These are phyloP conservation scores for Ophioderma brevispina DNA, from an alignment of 35 echinoderm and acorn worm species.

Conservation along the genomic window DNA sequence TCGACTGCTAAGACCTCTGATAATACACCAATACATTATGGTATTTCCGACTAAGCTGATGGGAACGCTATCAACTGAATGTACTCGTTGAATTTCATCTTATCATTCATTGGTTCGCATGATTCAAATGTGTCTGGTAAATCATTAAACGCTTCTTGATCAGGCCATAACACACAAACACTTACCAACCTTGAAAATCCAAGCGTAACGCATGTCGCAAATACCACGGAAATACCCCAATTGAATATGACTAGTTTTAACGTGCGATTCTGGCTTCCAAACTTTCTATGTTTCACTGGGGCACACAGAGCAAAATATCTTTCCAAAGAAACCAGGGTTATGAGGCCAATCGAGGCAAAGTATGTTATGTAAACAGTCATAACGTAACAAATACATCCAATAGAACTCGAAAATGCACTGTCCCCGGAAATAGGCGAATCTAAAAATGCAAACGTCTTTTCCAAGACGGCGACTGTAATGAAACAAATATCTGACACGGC, in stretches of 20 bases:
- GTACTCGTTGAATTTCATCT: not conserved
- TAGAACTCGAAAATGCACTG: not conserved
- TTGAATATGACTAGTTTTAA: not conserved
- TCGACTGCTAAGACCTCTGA: not conserved
- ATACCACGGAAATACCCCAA: not conserved
- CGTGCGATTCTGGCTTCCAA: not conserved
- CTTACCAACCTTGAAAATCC: not conserved
- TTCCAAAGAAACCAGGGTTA: not conserved
- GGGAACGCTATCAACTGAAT: not conserved
- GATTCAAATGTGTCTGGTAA: not conserved
- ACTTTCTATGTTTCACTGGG: not conserved
- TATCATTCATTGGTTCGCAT: not conserved
- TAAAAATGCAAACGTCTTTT: not conserved
- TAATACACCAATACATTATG: not conserved
- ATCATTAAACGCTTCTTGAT: not conserved
- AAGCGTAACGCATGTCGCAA: not conserved
- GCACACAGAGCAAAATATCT: not conserved
- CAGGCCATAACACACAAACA: not conserved
- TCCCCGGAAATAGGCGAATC: not conserved
- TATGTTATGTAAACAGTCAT: not conserved
- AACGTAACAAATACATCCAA: not conserved
- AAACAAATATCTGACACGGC: not conserved
- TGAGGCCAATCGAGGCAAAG: not conserved
- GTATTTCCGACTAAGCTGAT: not conserved
- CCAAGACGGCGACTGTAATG: not conserved